Base-by-base conservation (phyloP, 2,113 vertebrate species). In the Oplegnathus fasciatus region DNA sequence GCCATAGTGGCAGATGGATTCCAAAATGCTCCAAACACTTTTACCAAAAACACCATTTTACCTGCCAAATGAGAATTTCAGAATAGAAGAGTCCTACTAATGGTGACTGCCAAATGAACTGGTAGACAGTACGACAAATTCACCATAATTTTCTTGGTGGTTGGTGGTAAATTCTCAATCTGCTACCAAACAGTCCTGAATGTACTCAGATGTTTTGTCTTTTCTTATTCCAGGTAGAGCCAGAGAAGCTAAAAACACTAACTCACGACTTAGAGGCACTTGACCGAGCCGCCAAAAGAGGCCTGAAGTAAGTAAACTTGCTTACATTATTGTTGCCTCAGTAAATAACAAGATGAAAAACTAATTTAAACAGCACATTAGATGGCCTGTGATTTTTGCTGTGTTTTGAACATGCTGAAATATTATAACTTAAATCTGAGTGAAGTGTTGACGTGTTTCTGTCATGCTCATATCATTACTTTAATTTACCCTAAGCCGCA, bases 261-360 rank as follows among this genome's bases (percentile, higher is more conserved):
- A 98, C 98, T 54, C 98, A 99, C 91, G 98, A 98, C 94, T 96
- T 99, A 93, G 97, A 99, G 95, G 98, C 97, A 65, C 97, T 98
- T 86, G 97, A 96, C 94, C 96, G 97, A 89, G 97, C 96, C 58
- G 95, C 97, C 90, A 99, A 98, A 80, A 94, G 97, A 91, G 98
- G 97, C 96, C 96, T 97, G 91, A 99, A 97, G 98, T 99, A 95
- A 97, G 98, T 94, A n/a, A 46, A 5, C 10, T 11, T 1, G 11
- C 6, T 2, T 42, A 14, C 2, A 4, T 0, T 40, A 2, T 66
- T 37, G 26, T 32, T 37, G 52, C 42, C n/a, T 46, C 13, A 68
- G 44, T 20, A 13, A 20, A 20, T 26, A 5, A 26, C 15, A 18
- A 48, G 0, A 48, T 48, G 46, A 48, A 48, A 18, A 52, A 50